phyloP scores from a whole-genome alignment of 37 sponge, comb jelly and placozoan genomes.

The Ephydatia muelleri region DNA sequence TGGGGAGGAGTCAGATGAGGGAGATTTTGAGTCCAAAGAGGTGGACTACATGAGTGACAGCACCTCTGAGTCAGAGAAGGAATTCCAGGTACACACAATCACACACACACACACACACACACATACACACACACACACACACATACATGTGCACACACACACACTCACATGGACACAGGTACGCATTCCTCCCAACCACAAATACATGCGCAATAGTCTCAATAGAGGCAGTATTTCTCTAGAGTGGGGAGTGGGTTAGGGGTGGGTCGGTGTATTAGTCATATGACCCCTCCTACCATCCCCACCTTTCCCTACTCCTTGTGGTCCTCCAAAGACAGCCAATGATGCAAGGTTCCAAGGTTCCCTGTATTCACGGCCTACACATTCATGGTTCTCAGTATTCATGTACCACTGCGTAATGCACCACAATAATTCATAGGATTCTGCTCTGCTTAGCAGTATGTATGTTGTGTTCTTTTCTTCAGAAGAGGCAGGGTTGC shows the following conservation, averaged over 20 bases:
- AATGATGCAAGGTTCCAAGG: background rate
- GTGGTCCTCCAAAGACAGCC: background rate
- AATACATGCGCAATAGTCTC: too few species aligned
- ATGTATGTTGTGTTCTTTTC: too few species aligned
- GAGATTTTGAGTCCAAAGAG: conserved; percentile 80
- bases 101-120: background rate
- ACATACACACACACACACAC: background rate
- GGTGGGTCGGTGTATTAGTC: too few species aligned
- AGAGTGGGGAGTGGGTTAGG: too few species aligned
- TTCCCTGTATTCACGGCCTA: too few species aligned
- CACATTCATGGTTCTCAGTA: too few species aligned
- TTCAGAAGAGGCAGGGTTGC: too few species aligned
- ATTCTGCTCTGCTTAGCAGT: too few species aligned
- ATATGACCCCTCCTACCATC: background rate
- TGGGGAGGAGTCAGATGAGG: conserved; percentile 80
- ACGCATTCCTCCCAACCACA: too few species aligned
- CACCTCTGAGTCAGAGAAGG: conserved; percentile 58
- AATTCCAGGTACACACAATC: conserved; percentile 36
- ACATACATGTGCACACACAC: background rate
- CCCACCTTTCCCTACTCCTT: background rate
- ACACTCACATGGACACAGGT: too few species aligned
- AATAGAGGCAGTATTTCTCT: too few species aligned
- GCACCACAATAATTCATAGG: background rate
- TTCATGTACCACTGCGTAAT: background rate
- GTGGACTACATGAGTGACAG: conserved; percentile 89